Conservation (phyloP, 2,888 invertebrate genomes). For the Drosophila hamatofila region DNA sequence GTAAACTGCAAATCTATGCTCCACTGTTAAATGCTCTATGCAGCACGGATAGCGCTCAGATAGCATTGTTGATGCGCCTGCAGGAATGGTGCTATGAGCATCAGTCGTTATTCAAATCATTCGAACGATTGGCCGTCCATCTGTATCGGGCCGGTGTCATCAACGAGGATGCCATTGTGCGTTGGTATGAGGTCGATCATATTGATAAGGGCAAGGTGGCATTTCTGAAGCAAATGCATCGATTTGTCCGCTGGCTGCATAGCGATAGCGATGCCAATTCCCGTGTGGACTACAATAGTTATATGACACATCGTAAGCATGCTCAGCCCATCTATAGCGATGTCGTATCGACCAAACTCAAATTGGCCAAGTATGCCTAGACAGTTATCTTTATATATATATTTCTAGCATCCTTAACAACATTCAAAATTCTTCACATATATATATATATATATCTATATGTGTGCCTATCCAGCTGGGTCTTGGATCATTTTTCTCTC, state of each 20-base stretch:
- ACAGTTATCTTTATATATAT: neutral
- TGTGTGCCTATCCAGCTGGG: neutral
- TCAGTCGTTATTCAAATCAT: conserved; percentile 31
- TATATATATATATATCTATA: neutral
- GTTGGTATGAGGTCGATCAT: conserved; percentile 45
- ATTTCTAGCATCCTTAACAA: too few relatives aligned
- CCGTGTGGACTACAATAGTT: conserved; percentile 22
- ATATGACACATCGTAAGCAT: conserved; percentile 5
- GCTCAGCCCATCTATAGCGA: conserved; percentile 33
- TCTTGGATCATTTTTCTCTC: neutral
- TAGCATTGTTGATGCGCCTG: conserved; percentile 27
- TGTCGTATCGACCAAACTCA: conserved; percentile 3
- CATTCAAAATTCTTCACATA: neutral
- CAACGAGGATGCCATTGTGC: conserved; percentile 41
- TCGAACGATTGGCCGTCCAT: conserved; percentile 28
- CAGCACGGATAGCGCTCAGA: conserved; percentile 27
- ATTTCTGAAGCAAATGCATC: conserved; percentile 43
- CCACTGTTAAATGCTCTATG: conserved; percentile 36
- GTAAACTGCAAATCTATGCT: conserved; percentile 24
- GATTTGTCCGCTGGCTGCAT: conserved; percentile 33
- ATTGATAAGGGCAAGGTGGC: conserved; percentile 43
- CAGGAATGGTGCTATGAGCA: conserved; percentile 47
- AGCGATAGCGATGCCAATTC: conserved; percentile 20
- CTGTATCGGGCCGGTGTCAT: conserved; percentile 34
- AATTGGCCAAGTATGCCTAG: conserved; percentile 11